These are phyloP conservation scores for Coleophora deauratella DNA, from an alignment of 2,888 invertebrate species.

Conservation along the genomic window DNA sequence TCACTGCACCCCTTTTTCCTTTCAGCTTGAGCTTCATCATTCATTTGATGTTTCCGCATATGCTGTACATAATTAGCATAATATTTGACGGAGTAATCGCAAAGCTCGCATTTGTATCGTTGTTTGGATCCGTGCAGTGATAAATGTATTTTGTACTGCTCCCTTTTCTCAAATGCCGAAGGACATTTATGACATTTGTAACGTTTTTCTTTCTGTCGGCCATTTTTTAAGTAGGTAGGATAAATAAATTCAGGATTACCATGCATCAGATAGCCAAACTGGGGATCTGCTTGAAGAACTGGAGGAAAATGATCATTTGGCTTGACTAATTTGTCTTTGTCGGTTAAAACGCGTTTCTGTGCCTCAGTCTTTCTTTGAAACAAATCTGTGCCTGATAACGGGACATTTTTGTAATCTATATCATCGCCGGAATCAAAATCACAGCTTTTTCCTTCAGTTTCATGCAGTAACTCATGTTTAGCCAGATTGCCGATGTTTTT, in stretches of 20 bases:
- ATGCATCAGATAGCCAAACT: constrained; percentile 79
- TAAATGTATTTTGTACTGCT: constrained; percentile 88
- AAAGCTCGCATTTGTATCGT: constrained; percentile 85
- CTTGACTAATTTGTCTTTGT: constrained; percentile 65
- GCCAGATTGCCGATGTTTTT: constrained; percentile 79
- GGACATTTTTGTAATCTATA: constrained; percentile 68
- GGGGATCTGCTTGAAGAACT: constrained; percentile 75
- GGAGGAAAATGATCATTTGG: constrained; percentile 71
- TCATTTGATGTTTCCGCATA: constrained; percentile 83
- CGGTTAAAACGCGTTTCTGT: constrained; percentile 62
- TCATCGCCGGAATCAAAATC: constrained; percentile 69
- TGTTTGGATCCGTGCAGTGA: constrained; percentile 89
- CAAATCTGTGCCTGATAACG: constrained; percentile 78
- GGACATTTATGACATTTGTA: constrained; percentile 91
- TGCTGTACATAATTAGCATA: constrained; percentile 90
- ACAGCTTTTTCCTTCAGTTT: constrained; percentile 46
- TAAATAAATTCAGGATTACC: constrained; percentile 86
- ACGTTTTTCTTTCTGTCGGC: constrained; percentile 82
- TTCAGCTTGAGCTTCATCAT: constrained; percentile 78
- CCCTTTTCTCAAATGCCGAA: constrained; percentile 88
- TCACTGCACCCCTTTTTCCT: constrained; percentile 48
- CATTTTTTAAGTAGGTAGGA: constrained; percentile 83
- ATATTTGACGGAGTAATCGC: constrained; percentile 92
- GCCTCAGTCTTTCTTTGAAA: constrained; percentile 78
- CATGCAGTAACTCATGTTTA: constrained; percentile 76